Percentiles rank a stretch among this genome's conserved stretches.
phyloP scores from a whole-genome alignment of 2,797 vertebrate genomes.

The Gymnothorax reevesii region DNA sequence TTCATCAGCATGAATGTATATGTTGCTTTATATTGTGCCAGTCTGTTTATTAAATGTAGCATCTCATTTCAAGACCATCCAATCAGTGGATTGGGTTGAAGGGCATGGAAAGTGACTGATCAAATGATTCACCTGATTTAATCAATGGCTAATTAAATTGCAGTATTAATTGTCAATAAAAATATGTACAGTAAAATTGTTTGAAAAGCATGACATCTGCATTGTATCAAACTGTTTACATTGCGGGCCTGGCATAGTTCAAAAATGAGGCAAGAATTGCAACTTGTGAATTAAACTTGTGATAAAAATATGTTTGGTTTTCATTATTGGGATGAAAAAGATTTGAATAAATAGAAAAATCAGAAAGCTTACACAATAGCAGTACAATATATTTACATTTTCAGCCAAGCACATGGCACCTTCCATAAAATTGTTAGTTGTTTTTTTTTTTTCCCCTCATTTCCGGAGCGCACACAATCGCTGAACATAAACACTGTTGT shows the following conservation, averaged over 20 bases:
- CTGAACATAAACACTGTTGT: not conserved
- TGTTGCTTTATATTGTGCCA: not conserved
- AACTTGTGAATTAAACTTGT: conserved; percentile 8
- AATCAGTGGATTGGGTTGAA: not conserved
- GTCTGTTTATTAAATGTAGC: no score
- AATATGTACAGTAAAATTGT: not conserved
- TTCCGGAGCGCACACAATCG: no score
- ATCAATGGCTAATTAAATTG: not conserved
- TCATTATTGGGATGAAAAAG: not conserved
- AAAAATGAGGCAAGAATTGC: not conserved
- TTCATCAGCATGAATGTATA: not conserved
- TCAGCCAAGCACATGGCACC: no score
- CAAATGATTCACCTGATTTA: not conserved
- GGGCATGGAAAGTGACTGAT: not conserved
- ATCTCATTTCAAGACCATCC: not conserved
- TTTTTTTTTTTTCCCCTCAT: no score
- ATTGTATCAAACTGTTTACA: not conserved
- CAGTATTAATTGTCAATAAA: not conserved
- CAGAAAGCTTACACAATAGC: no score
- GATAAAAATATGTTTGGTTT: not conserved
- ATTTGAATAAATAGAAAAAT: not conserved
- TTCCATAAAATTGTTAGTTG: no score
- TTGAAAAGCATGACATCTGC: not conserved
- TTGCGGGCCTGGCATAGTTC: not conserved
- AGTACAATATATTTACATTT: no score